Evolutionary conservation across 1,140 invertebrate species (phyloP).

Genomic region (Drosophila grimshawi): DNA sequence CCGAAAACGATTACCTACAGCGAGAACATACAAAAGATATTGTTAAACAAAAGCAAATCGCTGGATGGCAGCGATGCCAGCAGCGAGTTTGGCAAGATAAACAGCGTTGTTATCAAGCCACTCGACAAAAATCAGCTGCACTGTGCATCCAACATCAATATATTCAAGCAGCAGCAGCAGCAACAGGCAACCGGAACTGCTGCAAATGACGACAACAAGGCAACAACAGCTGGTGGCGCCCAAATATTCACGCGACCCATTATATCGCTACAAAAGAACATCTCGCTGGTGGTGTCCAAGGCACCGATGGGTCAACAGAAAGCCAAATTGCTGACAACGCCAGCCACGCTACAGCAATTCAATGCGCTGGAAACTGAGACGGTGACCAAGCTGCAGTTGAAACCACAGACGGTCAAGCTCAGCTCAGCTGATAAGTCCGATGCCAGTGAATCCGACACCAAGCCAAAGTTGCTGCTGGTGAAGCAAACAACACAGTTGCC

Average conservation of each 20-base stretch:
- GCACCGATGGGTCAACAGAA: constrained; percentile 67
- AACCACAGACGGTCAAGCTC: constrained; percentile 27
- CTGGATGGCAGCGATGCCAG: constrained; percentile 35
- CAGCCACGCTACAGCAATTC: constrained; percentile 47
- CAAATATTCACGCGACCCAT: constrained; percentile 45
- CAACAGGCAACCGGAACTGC: constrained; percentile 1
- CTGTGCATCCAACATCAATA: constrained; percentile 59
- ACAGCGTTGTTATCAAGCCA: constrained; percentile 69
- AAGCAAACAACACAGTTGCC: constrained; percentile 15
- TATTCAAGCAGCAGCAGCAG: constrained; percentile 59
- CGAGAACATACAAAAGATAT: constrained; percentile 67
- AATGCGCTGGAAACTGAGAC: constrained; percentile 9
- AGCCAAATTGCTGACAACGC: constrained; percentile 64
- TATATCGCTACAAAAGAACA: constrained; percentile 63
- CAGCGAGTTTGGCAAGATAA: constrained; percentile 60
- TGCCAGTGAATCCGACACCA: constrained; percentile 22
- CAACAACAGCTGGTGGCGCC: constrained; percentile 31
- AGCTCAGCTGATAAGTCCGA: constrained; percentile 3
- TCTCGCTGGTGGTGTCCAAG: constrained; percentile 68
- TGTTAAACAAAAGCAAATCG: constrained; percentile 63
- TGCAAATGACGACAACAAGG: constrained; percentile 23
- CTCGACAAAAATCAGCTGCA: constrained; percentile 59
- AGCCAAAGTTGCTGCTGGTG: constrained; percentile 36
- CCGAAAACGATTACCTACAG: constrained; percentile 49
- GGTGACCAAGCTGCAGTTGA: constrained; percentile 35